A percentile compares a stretch with the other conserved stretches of the same genome.
Conservation (phyloP, 2,888 invertebrate genomes). For the Tholera decimalis region DNA sequence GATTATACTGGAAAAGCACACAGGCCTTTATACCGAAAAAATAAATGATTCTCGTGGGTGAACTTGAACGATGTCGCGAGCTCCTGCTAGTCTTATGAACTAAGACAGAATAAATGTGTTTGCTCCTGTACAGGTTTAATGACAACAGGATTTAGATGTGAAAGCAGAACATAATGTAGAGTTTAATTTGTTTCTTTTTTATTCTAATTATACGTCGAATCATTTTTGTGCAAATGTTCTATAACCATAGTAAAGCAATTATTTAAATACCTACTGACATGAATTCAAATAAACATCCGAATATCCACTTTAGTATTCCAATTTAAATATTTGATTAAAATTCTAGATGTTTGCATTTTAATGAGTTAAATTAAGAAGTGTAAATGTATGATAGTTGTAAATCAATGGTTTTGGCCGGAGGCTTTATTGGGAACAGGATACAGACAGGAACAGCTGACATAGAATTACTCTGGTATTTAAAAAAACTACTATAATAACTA, state of each 20-base stretch:
- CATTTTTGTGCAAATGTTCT: slow-evolving; percentile 33
- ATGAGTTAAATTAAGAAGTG: slow-evolving; percentile 56
- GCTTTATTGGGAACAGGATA: slow-evolving; percentile 42
- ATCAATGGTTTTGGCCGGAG: slow-evolving; percentile 33
- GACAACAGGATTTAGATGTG: slow-evolving; percentile 7
- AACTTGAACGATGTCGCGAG: too few relatives aligned
- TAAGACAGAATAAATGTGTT: not conserved
- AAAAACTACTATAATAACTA: not conserved
- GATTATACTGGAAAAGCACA: too few relatives aligned
- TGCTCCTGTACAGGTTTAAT: not conserved
- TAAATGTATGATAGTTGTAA: slow-evolving; percentile 49
- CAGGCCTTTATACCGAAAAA: too few relatives aligned
- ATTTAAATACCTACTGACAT: slow-evolving; percentile 47
- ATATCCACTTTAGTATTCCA: slow-evolving; percentile 44
- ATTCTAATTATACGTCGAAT: slow-evolving; percentile 19
- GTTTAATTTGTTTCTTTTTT: slow-evolving; percentile 8
- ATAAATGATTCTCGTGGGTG: too few relatives aligned
- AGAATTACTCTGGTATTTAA: slow-evolving; percentile 10
- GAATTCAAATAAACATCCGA: slow-evolving; percentile 59
- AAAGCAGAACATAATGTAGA: slow-evolving; percentile 27
- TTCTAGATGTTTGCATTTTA: slow-evolving; percentile 58
- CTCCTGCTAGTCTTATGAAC: slow-evolving; percentile 1
- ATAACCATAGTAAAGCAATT: slow-evolving; percentile 40
- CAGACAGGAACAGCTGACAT: not conserved
- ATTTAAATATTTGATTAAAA: slow-evolving; percentile 66